Evolutionary conservation across 2,797 vertebrate species (phyloP).

Genomic region (Scyliorhinus canicula): DNA sequence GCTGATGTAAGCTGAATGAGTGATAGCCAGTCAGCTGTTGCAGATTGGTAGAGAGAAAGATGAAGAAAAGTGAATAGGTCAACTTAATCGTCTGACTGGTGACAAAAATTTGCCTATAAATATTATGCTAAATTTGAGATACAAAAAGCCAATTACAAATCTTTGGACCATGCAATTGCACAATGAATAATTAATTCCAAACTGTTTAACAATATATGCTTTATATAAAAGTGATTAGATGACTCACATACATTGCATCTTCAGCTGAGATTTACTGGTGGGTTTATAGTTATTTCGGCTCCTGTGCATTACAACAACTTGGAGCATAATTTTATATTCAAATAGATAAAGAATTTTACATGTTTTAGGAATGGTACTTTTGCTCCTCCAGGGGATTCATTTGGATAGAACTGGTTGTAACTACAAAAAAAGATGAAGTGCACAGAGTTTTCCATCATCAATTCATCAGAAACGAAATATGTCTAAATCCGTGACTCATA

Average conservation of each 20-base stretch:
- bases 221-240: neutral
- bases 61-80: neutral
- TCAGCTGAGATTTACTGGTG: constrained; percentile 28
- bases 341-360: neutral
- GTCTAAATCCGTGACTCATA: neutral
- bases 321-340: neutral
- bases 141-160: neutral
- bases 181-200: neutral
- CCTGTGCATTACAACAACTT: neutral
- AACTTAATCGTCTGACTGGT: neutral
- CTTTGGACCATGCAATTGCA: neutral
- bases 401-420: neutral
- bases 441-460: neutral
- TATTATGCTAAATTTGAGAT: neutral
- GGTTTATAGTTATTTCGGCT: neutral
- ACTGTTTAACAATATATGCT: neutral
- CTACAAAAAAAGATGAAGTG: neutral
- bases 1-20: neutral
- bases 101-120: neutral
- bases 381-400: neutral
- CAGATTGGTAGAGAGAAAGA: neutral
- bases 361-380: neutral
- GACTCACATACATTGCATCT: neutral
- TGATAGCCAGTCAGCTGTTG: neutral
- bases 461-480: neutral